Base-by-base conservation (phyloP, 2,113 vertebrate genomes). In the Arizona elegans region DNA sequence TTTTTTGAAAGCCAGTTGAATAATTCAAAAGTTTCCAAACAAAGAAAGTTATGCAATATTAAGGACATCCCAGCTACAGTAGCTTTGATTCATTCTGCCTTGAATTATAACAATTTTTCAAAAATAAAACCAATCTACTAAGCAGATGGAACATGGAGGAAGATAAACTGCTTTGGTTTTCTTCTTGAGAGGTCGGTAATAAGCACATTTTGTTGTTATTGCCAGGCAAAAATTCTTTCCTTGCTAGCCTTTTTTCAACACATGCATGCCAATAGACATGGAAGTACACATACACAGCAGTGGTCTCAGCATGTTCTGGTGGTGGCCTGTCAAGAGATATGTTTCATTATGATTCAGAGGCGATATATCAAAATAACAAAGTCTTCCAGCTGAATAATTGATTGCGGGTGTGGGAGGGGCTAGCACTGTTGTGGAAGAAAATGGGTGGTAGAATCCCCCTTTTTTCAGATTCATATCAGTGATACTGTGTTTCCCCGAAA, bases 161-260 rank as follows among this genome's bases (percentile, higher is more conserved):
- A 15, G 50, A 43, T 10, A 58, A 92, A 81, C 23, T 10, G 8
- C 10, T 88, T 55, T n/a, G 12, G 29, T n/a, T 70, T 91, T 59
- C 24, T 70, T 81, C 54, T 56, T 13, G 11, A 24, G 65, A 56
- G 38, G 43, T 81, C 13, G 29, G 53, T 33, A 29, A 43, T 56
- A 53, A 81, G 65, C 9, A 19, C 2, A 38, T 52, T 26, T 91
- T 33, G 8, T 21, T 65, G 56, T 54, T 43, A 38, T 52, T 54
- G 70, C 5, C 43, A 24, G 38, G 55, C 24, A 55, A 89, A 24
- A 10, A 6, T 47, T 86, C 17, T 38, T 52, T 81, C 50, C n/a
- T 54, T 93, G 93, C 87, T 62, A 93, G 53, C 70, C 15, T 62
- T 81, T 81, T 81, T 81, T 81, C 75, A 81, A 43, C 33, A 19